Evolutionary conservation across 2,888 invertebrate genomes (phyloP), one percentile per base, ranked within the genome.

Genomic region (Venusia cambrica): DNA sequence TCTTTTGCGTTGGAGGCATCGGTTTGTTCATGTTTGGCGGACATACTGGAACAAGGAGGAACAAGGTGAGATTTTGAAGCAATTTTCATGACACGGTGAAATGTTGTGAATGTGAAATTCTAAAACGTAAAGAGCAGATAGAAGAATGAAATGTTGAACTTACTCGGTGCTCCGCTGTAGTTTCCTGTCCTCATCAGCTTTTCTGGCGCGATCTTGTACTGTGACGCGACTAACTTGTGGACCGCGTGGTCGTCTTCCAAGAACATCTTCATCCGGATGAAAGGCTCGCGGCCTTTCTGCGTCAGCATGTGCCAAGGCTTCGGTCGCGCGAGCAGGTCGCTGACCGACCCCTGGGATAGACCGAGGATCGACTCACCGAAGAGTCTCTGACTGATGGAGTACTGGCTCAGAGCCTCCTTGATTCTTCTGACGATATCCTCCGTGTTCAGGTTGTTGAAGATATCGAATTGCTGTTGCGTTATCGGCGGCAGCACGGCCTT

Each of bases 281-380:
- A 98, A 0, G 98, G 98, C 68, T 98, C 98, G 11, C 98, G 90
- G 1, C 97, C 97, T 75, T 98, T 98, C 68, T 96, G 97, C 5
- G 99, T 99, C 27, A 99, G 89, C 97, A 98, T 98, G 71, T 97
- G 97, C 99, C 99, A 99, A 0, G 98, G 97, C 73, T 99, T 99
- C 15, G 99, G 99, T 29, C 99, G 87, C 10, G 99, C 99, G 46
- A 99, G 88, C 19, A 99, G 89, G 77, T 99, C 99, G 24, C 98
- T 98, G 1, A 99, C 99, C 2, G 97, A 97, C 16, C 99, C 99
- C 75, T 98, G 98, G 1, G 97, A 97, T 30, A 98, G 80, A 1
- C 98, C 98, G 38, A 99, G 89, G n/a, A 99, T 98, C 1, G 96
- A 97, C 76, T 99, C 99, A 4, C 99, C 99, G 69, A 99, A 99